These are phyloP conservation scores for Taeniopygia guttata DNA, from an alignment of 2,797 vertebrate species.

Conservation along the genomic window DNA sequence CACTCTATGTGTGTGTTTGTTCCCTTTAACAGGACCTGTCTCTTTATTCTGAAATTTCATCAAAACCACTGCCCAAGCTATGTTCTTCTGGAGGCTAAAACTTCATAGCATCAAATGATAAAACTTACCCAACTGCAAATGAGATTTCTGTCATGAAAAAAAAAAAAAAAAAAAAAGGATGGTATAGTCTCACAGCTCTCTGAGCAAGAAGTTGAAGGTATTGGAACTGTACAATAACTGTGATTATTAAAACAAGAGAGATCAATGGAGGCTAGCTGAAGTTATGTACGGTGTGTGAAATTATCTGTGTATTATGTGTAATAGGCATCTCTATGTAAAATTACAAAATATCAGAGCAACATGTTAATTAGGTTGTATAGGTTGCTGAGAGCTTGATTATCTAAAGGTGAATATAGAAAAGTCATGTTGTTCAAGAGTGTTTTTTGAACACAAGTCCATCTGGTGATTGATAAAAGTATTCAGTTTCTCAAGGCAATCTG, in stretches of 20 bases:
- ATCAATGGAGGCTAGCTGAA: not conserved
- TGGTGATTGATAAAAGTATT: conserved; percentile 94
- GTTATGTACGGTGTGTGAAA: not conserved
- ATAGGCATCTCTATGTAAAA: not conserved
- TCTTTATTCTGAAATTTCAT: not conserved
- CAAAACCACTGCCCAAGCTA: not conserved
- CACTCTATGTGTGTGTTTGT: not conserved
- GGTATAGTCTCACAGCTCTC: not conserved
- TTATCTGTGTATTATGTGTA: not conserved
- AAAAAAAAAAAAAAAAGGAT: not conserved
- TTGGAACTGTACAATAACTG: not conserved
- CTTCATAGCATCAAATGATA: not conserved
- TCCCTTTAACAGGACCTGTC: not conserved
- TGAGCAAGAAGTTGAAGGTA: not conserved
- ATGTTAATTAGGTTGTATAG: not conserved
- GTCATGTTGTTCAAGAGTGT: conserved; percentile 43
- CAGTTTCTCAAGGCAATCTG: conserved; percentile 87
- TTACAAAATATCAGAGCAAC: not conserved
- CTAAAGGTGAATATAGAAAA: conserved; percentile 26
- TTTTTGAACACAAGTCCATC: conserved; percentile 81
- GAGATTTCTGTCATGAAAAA: not conserved
- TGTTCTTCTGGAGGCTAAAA: not conserved
- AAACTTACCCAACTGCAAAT: not conserved
- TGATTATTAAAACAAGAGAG: not conserved
- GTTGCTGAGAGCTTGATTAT: not conserved